Evolutionary conservation across 2,888 invertebrate species (phyloP).

Genomic region (Euplexia lucipara): DNA sequence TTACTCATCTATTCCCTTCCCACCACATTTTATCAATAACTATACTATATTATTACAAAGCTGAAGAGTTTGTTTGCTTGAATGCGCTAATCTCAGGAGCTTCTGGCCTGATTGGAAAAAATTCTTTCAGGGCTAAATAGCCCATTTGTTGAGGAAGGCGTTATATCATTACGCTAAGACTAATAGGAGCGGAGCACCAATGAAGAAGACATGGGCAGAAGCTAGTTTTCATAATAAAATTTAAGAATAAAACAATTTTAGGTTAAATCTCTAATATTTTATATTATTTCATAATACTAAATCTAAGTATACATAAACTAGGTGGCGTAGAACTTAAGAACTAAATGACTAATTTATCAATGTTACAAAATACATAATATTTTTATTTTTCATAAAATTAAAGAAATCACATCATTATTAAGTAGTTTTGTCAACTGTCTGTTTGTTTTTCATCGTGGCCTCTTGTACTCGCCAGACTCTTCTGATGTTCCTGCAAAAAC

Average conservation of each 20-base stretch:
- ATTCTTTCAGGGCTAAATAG: too few species aligned
- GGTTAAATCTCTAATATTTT: constrained; percentile 66
- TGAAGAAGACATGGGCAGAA: too few species aligned
- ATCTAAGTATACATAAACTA: constrained; percentile 71
- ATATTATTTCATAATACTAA: constrained; percentile 76
- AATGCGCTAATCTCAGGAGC: too few species aligned
- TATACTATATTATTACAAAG: too few species aligned
- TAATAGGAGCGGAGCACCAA: too few species aligned
- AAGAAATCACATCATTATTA: constrained; percentile 87
- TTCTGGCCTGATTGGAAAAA: too few species aligned
- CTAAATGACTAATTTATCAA: constrained; percentile 87
- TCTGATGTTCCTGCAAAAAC: constrained; percentile 84
- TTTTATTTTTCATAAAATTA: constrained; percentile 76
- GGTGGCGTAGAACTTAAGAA: constrained; percentile 77
- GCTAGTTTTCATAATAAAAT: too few species aligned
- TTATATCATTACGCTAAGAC: too few species aligned
- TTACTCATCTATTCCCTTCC: too few species aligned
- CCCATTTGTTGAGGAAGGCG: too few species aligned
- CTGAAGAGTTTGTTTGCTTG: too few species aligned
- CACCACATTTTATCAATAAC: too few species aligned
- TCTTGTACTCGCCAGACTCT: constrained; percentile 87
- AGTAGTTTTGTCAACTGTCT: constrained; percentile 74
- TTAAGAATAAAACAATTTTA: constrained; percentile 44
- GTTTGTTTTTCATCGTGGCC: constrained; percentile 80
- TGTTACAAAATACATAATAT: constrained; percentile 73